Evolutionary conservation across 2,888 invertebrate species (phyloP).

Genomic region (Monochamus alternatus): DNA sequence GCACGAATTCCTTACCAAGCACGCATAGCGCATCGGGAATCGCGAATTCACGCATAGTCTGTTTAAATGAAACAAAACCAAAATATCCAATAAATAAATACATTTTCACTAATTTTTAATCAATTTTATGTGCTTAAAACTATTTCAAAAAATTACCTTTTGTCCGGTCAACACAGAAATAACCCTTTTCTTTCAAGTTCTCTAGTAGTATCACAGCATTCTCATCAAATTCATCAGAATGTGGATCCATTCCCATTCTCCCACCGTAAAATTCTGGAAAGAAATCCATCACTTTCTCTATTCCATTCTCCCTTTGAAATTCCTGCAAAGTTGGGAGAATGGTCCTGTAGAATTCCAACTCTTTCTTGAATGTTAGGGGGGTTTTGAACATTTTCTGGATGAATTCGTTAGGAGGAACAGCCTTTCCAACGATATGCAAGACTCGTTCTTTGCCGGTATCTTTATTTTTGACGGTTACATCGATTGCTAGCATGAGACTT

Average conservation of each 20-base stretch:
- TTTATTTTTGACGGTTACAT: conserved; percentile 57
- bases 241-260: conserved; percentile 56
- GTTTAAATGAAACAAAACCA: too few relatives aligned
- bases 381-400: conserved; percentile 70
- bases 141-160: conserved; percentile 13
- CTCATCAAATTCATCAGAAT: conserved; percentile 68
- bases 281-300: conserved; percentile 66
- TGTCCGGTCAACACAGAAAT: conserved; percentile 69
- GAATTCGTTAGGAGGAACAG: conserved; percentile 49
- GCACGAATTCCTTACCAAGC: too few relatives aligned
- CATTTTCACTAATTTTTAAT: too few relatives aligned
- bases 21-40: too few relatives aligned
- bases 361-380: conserved; percentile 71
- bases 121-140: not conserved
- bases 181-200: conserved; percentile 71
- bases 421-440: conserved; percentile 49
- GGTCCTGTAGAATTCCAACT: conserved; percentile 71
- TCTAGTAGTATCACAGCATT: conserved; percentile 75
- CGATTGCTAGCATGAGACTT: conserved; percentile 71
- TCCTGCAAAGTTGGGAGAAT: conserved; percentile 69
- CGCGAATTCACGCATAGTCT: too few relatives aligned
- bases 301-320: conserved; percentile 69
- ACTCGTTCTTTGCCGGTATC: conserved; percentile 37
- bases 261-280: conserved; percentile 71
- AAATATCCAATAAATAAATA: too few relatives aligned